Evolutionary conservation across 2,888 invertebrate genomes (phyloP), one percentile per base, ranked within the genome.

Genomic region (Brassicogethes aeneus): DNA sequence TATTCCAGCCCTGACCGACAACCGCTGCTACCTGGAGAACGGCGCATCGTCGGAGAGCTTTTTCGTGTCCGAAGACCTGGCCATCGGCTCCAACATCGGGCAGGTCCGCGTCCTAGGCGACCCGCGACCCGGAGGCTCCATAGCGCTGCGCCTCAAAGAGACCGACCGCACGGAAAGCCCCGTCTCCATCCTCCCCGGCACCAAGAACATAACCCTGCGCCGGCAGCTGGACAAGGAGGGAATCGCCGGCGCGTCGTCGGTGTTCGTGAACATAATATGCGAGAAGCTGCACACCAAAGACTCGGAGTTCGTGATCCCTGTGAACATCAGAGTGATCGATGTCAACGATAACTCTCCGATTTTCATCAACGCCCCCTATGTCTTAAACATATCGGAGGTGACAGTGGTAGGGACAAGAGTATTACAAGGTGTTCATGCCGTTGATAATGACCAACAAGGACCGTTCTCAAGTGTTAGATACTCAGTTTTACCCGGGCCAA

Each of bases 21-120:
- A 86, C 59, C 76, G 91, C 59, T 93, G 93, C 64, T 93, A 87
- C 68, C 71, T 93, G 62, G 86, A 89, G 71, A 88, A 84, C 59
- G 92, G 92, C 29, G 89, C 89, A 34, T 89, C 92, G 1, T 89
- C 90, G 37, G 91, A 90, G 65, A 91, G 85, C 65, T 88, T 93
- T 67, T 85, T 90, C 65, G 87, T 92, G 54, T 82, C 84, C 63
- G 93, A 93, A 71, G 88, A 89, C 61, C 74, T 82, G 36, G 75
- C 82, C 13, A 80, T 91, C 34, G 89, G 90, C 46, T 80, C 83
- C 51, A 75, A 80, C 36, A 79, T 91, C 44, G 91, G 91, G 67
- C 74, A 81, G 15, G 66, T 92, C 36, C 80, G 83, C 39, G 83
- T 92, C 37, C 80, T 86, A 61, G 92, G 91, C 0, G 85, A 90